Evolutionary conservation across 2,888 invertebrate genomes (phyloP).

Genomic region (Drosophila anceps): DNA sequence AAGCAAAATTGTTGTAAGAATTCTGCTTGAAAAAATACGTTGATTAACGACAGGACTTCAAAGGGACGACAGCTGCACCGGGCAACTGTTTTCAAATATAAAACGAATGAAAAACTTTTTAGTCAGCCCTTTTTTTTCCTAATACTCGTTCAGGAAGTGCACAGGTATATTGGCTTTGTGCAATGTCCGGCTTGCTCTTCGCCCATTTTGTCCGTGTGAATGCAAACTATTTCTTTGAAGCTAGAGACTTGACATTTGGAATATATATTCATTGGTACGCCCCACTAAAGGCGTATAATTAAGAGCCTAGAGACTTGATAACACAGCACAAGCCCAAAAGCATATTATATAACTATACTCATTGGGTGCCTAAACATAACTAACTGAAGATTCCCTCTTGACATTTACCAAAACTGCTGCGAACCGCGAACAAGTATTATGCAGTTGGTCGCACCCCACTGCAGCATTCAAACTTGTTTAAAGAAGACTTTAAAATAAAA

Average conservation of each 20-base stretch:
- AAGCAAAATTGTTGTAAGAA: slow-evolving; percentile 16
- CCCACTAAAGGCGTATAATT: no score
- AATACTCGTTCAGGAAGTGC: not conserved
- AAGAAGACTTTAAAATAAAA: slow-evolving; percentile 9
- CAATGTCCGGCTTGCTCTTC: not conserved
- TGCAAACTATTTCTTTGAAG: not conserved
- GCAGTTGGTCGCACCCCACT: not conserved
- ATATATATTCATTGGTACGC: no score
- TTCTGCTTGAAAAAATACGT: slow-evolving; percentile 40
- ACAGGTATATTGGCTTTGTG: not conserved
- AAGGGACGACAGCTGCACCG: not conserved
- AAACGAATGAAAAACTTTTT: not conserved
- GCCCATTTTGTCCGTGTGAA: no score
- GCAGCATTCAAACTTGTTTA: not conserved
- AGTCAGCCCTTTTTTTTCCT: not conserved
- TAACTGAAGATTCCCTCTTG: not conserved
- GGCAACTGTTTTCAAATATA: slow-evolving; percentile 14
- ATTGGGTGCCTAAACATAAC: no score
- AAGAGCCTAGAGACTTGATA: no score
- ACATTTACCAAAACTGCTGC: not conserved
- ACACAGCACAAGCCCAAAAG: no score
- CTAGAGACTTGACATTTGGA: not conserved
- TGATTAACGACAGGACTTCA: slow-evolving; percentile 34
- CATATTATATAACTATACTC: no score
- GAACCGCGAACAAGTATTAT: not conserved